Evolutionary conservation across 2,888 invertebrate species (phyloP).

Genomic region (Plusia festucae): DNA sequence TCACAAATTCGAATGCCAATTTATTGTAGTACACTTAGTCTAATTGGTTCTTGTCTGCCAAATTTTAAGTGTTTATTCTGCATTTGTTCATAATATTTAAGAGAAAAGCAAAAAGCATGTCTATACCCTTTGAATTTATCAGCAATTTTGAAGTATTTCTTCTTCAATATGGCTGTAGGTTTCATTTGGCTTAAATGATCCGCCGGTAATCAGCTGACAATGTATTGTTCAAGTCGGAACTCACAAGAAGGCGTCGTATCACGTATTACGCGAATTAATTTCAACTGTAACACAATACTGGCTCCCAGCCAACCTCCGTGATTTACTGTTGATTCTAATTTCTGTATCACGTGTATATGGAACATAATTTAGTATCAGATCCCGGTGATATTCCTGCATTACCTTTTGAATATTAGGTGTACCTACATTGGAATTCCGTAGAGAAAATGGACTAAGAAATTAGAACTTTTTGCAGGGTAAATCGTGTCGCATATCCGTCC

Average conservation of each 20-base stretch:
- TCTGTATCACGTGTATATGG: constrained; percentile 17
- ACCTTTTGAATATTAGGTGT: no score
- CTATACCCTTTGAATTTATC: no score
- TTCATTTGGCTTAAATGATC: not conserved
- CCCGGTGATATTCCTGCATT: not conserved
- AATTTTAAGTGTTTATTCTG: constrained; percentile 14
- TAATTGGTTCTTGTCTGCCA: constrained; percentile 38
- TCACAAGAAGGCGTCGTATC: not conserved
- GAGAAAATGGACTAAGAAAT: no score
- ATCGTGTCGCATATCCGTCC: no score
- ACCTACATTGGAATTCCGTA: no score
- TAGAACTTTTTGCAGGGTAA: no score
- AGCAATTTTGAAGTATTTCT: not conserved
- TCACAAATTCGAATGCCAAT: constrained; percentile 28
- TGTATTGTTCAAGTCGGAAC: not conserved
- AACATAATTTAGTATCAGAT: not conserved
- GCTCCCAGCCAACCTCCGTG: constrained; percentile 41
- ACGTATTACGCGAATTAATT: constrained; percentile 39
- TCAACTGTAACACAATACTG: constrained; percentile 49
- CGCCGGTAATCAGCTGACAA: not conserved
- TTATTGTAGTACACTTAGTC: constrained; percentile 22
- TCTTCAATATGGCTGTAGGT: not conserved
- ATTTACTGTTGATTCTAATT: constrained; percentile 34
- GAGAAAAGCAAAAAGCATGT: not conserved
- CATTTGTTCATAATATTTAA: constrained; percentile 18